Evolutionary conservation across 2,797 vertebrate genomes (phyloP), one percentile per base, ranked within the genome.

Genomic region (Alcedo atthis): DNA sequence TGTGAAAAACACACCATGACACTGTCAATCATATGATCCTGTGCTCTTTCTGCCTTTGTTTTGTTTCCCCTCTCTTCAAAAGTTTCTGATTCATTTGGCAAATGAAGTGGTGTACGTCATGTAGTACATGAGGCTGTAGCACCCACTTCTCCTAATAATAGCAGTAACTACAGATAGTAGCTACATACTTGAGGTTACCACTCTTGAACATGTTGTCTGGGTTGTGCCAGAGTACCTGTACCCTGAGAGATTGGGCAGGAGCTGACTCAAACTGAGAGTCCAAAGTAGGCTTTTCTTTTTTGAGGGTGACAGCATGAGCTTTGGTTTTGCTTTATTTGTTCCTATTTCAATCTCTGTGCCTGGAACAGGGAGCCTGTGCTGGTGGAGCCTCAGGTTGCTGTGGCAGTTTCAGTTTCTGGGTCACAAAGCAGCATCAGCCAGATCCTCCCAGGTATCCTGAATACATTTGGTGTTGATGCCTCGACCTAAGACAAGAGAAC

Each of bases 31-130:
- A 82, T 74, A 68, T 91, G 94, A 89, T 78, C 64, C 68, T 68
- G n/a, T 24, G 66, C 83, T 92, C 68, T 53, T 93, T 61, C 68
- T 79, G 78, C 12, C 16, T 81, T 94, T 90, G 81, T 91, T 94
- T 94, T 73, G 64, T 82, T 92, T 89, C 89, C 84, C 42, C 86
- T 89, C 53, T 57, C 68, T 86, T 70, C 57, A 51, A 54, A 54
- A 74, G 85, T 40, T 64, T 86, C 85, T 88, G 92, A 94, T 94
- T 91, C 87, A 93, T 91, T 90, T 59, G 91, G 80, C 53, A 33
- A 67, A 42, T 28, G 32, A 79, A 80, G 84, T 14, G 46, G 51
- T 49, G 8, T 71, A 58, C 67, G 63, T 70, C 85, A 67, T 64
- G 51, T 43, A 64, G 63, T 51, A 6, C 58, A 22, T 0, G 67